A percentile compares a stretch with the other conserved stretches of the same genome.
phyloP scores from a whole-genome alignment of 1,140 invertebrate genomes.

The Diuraphis noxia region DNA sequence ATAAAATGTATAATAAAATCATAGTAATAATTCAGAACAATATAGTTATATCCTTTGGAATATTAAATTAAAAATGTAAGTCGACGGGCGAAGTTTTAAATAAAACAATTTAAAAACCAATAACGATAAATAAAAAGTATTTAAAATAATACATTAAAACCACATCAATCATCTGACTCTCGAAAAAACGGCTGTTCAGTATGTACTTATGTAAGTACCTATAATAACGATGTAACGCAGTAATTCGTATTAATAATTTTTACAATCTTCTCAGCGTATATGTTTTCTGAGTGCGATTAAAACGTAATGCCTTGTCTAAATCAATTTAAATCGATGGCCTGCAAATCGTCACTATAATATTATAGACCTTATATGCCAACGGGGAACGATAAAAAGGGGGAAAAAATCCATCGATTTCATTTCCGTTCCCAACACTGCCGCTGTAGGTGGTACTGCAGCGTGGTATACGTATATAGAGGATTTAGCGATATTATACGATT shows the following conservation, averaged over 20 bases:
- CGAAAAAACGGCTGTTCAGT: not conserved
- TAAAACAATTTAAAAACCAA: not conserved
- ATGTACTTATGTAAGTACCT: not conserved
- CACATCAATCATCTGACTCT: not conserved
- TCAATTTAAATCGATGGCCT: not conserved
- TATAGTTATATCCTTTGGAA: not conserved
- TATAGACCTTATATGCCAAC: not conserved
- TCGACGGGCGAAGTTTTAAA: not conserved
- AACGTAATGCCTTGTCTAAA: not conserved
- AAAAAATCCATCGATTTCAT: not conserved
- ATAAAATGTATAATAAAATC: not conserved
- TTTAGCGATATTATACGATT: not conserved
- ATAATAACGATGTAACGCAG: not conserved
- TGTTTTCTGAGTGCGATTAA: not conserved
- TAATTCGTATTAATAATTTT: not conserved
- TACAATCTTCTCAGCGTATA: not conserved
- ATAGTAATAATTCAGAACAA: not conserved
- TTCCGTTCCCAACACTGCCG: not conserved
- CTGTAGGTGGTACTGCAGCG: not conserved
- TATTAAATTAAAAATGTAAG: not conserved
- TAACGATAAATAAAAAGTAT: not conserved
- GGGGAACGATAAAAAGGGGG: not conserved
- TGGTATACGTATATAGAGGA: not conserved
- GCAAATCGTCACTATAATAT: not conserved
- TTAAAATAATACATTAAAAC: not conserved